phyloP scores from a whole-genome alignment of 2,113 vertebrate species.

The Paracanthobrama guichenoti region DNA sequence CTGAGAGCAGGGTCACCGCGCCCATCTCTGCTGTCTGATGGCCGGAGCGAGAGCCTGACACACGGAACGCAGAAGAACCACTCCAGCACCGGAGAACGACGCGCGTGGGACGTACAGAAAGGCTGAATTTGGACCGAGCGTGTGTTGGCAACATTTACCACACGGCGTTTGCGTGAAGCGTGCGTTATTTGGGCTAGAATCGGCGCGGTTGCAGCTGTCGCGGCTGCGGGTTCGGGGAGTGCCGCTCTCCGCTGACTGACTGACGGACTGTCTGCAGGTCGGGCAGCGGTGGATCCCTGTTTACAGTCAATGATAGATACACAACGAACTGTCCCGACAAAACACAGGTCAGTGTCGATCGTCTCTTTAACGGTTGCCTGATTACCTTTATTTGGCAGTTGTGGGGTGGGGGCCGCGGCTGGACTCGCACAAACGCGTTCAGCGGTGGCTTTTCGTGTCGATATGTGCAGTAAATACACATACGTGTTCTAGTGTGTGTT shows the following conservation, averaged over 20 bases:
- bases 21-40: slow-evolving; percentile 84
- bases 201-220: slow-evolving; percentile 13
- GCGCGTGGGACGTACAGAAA: slow-evolving; percentile 66
- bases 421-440: neutral
- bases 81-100: slow-evolving; percentile 62
- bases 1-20: slow-evolving; percentile 82
- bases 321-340: slow-evolving; percentile 73
- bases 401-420: slow-evolving; percentile 20
- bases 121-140: slow-evolving; percentile 64
- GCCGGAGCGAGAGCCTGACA: slow-evolving; percentile 78
- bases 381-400: slow-evolving; percentile 48
- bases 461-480: neutral
- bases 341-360: slow-evolving; percentile 72
- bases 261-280: slow-evolving; percentile 68
- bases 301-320: slow-evolving; percentile 79
- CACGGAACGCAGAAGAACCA: slow-evolving; percentile 69
- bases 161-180: neutral
- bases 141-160: slow-evolving; percentile 49
- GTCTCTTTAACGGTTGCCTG: slow-evolving; percentile 11
- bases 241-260: slow-evolving; percentile 74
- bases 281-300: slow-evolving; percentile 65
- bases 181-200: neutral
- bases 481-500: neutral
- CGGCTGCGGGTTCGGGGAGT: slow-evolving; percentile 79
- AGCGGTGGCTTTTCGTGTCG: neutral